Percentiles rank a stretch among this genome's conserved stretches.
Evolutionary conservation across 2,113 vertebrate genomes (phyloP).

Genomic region (Labrus mixtus): DNA sequence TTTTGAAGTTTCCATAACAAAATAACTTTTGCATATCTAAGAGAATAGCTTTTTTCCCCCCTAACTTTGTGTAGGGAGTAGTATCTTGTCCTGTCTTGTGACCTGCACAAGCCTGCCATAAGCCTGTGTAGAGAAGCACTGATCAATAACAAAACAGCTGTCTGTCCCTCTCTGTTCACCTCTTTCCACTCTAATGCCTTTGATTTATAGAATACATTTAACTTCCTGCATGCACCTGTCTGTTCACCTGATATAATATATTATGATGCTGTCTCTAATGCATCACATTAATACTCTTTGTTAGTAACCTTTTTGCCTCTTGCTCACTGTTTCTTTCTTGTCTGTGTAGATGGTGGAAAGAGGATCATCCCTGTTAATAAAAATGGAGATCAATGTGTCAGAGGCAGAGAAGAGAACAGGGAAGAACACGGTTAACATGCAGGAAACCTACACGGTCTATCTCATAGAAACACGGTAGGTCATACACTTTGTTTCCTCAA

Average conservation of each 20-base stretch:
- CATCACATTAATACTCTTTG: not conserved
- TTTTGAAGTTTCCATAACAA: not conserved
- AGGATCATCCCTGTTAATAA: conserved; percentile 84
- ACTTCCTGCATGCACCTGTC: not conserved
- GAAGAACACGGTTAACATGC: conserved; percentile 93
- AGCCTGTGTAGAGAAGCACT: not conserved
- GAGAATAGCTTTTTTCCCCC: no score
- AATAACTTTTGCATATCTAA: no score
- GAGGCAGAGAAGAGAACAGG: conserved; percentile 95
- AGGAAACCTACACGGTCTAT: conserved; percentile 94
- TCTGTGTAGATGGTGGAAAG: conserved; percentile 87
- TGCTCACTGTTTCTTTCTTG: not conserved
- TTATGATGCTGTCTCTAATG: not conserved
- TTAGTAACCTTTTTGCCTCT: not conserved
- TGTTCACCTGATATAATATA: conserved; percentile 1
- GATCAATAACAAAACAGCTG: not conserved
- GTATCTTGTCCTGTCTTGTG: conserved; percentile 35
- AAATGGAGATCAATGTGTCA: conserved; percentile 92
- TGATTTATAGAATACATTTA: no score
- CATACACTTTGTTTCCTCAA: no score
- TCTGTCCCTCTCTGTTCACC: not conserved
- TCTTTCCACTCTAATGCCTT: no score
- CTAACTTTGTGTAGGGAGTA: not conserved
- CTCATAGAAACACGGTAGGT: conserved; percentile 92
- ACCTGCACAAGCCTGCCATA: conserved; percentile 32